Percentiles rank a stretch among this genome's conserved stretches.
Evolutionary conservation across 2,888 invertebrate genomes (phyloP).

Genomic region (Pycnomerus fuliginosus): DNA sequence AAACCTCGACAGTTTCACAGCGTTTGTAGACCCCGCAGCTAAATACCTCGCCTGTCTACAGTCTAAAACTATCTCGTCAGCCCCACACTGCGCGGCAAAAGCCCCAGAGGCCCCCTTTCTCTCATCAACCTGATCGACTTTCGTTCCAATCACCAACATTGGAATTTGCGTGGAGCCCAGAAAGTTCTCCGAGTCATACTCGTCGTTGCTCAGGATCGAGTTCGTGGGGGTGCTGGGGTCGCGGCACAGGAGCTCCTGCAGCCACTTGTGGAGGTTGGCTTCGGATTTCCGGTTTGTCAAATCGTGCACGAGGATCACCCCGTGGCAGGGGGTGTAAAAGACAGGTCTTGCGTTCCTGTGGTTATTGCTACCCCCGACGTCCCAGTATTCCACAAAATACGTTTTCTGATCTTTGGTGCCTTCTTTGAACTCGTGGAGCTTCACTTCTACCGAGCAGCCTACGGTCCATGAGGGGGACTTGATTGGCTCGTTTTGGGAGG

Average conservation of each 20-base stretch:
- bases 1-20: conserved; percentile 90
- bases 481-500: conserved; percentile 84
- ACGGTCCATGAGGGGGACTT: conserved; percentile 92
- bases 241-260: conserved; percentile 83
- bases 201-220: conserved; percentile 56
- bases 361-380: conserved; percentile 91
- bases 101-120: conserved; percentile 62
- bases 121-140: conserved; percentile 82
- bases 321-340: conserved; percentile 93
- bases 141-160: conserved; percentile 92
- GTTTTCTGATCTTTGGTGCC: conserved; percentile 89
- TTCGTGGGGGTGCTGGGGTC: conserved; percentile 54
- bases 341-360: conserved; percentile 92
- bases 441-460: conserved; percentile 94
- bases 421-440: conserved; percentile 92
- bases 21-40: conserved; percentile 92
- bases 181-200: conserved; percentile 84
- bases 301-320: conserved; percentile 95
- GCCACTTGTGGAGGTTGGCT: conserved; percentile 89
- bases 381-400: conserved; percentile 95
- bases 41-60: conserved; percentile 73
- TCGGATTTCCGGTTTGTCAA: conserved; percentile 95
- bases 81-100: conserved; percentile 86
- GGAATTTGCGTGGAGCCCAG: conserved; percentile 87
- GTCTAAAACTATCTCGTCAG: conserved; percentile 90